Evolutionary conservation across 2,888 invertebrate genomes (phyloP), one percentile per base, ranked within the genome.

Genomic region (Drosophila birchii): DNA sequence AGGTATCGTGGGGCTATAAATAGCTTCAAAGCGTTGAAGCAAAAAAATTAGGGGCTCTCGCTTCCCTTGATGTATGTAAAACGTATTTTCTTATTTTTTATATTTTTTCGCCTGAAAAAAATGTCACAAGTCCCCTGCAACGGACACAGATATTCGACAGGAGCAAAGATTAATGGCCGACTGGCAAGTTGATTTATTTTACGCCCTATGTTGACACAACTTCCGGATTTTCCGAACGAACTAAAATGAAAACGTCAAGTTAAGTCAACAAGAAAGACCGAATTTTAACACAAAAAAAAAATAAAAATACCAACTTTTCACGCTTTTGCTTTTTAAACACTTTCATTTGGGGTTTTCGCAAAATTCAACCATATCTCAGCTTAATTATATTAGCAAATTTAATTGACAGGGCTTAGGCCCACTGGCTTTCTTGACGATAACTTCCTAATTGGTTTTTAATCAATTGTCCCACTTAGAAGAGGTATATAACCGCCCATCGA

Each of bases 301-400:
- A 11, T 26, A 9, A 8, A 49, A 23, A 32, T 14, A 58, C 18
- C 5, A 8, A 38, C 6, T 29, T 49, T 57, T 16, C 11, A 20
- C 29, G 20, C 3, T 51, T 51, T 18, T 63, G 23, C 16, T 26
- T 26, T 43, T 34, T 3, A 43, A 63, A 41, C 64, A 66, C 66
- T 66, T 66, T 66, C 51, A 43, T 32, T 34, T 45, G 12, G 26
- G 32, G 29, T 38, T 49, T 18, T 18, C 16, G 45, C 39, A n/a
- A 58, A 58, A 72, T 32, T 12, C 8, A 12, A 1, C 43, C n/a
- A 38, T 20, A 29, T 32, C 5, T 32, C 12, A 6, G 12, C 59
- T 39, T 75, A 32, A 74, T 72, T 55, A 36, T 36, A 75, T 54
- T 75, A 72, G 66, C 49, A 51, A 56, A 53, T 60, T 71, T 41